Base-by-base conservation (phyloP, 2,797 vertebrate genomes). In the Thunnus albacares region DNA sequence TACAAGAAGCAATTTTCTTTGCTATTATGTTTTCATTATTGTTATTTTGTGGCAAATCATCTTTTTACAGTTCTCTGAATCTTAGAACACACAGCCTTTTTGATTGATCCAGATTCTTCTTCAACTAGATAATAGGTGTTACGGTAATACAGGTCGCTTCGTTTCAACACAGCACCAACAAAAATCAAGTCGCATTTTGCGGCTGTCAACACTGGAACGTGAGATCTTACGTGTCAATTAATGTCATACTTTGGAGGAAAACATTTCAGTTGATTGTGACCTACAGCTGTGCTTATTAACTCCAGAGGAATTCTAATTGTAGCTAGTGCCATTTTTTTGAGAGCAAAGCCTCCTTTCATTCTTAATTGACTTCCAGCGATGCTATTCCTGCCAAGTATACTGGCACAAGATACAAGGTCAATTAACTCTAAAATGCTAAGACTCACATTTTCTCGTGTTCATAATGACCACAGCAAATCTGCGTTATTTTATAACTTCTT, bases 21-120 rank as follows among this genome's bases (percentile, higher is more conserved):
- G 88, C 91, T 75, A 88, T 94, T 94, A 92, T 91, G 88, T 90
- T 93, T 89, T 83, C 79, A 85, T 94, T 90, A 93, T 94, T 90
- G 87, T 91, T 89, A 79, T 88, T 90, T 91, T 87, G 59, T 55
- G 76, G 79, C 74, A 79, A 84, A 90, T 88, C 84, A 63, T 63
- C 80, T 51, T 51, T 51, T 49, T 49, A 71, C 76, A 60, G 70
- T 76, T 71, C 79, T 81, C 33, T 3, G 71, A 84, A 78, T 82
- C 81, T 81, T 2, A 1, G 22, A 68, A 45, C 30, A 20, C 1
- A 15, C 35, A 43, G 65, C 68, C 67, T 10, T 65, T 61, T 59
- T 85, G 88, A 91, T 89, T 88, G 82, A 91, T 91, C 78, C 73
- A 63, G 82, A 61, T 77, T 80, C 82, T 75, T 53, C 83, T 82